These are phyloP conservation scores for Mesocentrotus franciscanus DNA, from an alignment of 53 echinoderm and acorn worm genomes.

Conservation along the genomic window DNA sequence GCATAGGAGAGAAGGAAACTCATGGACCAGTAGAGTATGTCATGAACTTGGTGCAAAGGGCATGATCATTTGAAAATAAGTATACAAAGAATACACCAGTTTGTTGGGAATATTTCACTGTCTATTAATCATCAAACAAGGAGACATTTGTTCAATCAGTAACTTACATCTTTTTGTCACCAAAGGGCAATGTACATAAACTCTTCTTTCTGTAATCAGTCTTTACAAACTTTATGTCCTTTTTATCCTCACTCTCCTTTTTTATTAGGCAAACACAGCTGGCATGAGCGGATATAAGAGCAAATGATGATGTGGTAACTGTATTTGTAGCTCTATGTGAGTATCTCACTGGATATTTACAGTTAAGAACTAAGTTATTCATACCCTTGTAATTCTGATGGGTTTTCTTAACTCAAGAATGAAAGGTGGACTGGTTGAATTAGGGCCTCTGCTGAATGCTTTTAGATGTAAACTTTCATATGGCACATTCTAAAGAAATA, in stretches of 20 bases:
- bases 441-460: too few relatives aligned
- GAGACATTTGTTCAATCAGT: not conserved
- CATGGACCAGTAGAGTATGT: too few relatives aligned
- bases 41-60: too few relatives aligned
- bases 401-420: too few relatives aligned
- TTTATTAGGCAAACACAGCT: slow-evolving; percentile 18
- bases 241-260: not conserved
- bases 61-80: too few relatives aligned
- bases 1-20: too few relatives aligned
- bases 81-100: too few relatives aligned
- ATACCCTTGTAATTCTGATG: too few relatives aligned
- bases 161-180: not conserved
- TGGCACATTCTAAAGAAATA: too few relatives aligned
- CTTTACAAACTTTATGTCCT: not conserved
- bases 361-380: too few relatives aligned
- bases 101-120: not conserved
- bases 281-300: not conserved
- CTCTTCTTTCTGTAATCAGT: not conserved
- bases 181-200: not conserved
- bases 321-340: not conserved
- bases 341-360: not conserved
- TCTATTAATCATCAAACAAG: not conserved
- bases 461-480: too few relatives aligned
- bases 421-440: too few relatives aligned
- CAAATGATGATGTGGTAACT: not conserved